Evolutionary conservation across 2,888 invertebrate species (phyloP), one percentile per base, ranked within the genome.

Genomic region (Morpho deidamia): DNA sequence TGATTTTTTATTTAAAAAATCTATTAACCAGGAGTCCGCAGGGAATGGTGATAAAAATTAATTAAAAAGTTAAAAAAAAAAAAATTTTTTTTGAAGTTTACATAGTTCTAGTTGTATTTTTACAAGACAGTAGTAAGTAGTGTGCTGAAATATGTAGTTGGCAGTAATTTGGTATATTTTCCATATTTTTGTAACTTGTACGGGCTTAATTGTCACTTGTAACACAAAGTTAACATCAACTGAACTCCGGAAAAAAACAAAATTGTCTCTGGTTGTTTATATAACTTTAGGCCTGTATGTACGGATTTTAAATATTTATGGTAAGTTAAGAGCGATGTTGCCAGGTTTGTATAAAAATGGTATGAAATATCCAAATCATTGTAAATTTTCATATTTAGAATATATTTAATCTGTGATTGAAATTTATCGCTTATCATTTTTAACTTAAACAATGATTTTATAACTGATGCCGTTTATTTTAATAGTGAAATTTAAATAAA

Each of bases 1-100:
- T 81, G 84, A 69, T 78, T 84, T 88, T 87, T 84, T 77, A 62
- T 32, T 67, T 69, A 83, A 87, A 87, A 88, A 83, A 70, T 81
- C 83, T 72, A 83, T 61, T 70, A 87, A 80, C 81, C 70, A 77
- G 82, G 84, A 54, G 82, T 61, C 14, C 44, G 34, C 12, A 11
- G 48, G 38, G 44, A 41, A 49, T 55, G 59, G 58, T 63, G 59
- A 56, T 60, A 59, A 50, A 58, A 39, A n/a, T n/a, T n/a, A 33
- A 9, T 23, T 44, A 39, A 38, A 51, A n/a, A n/a, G n/a, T n/a
- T 41, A 50, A 10, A 12, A 37, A 40, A 40, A 40, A 39, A 8
- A 39, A 5, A n/a, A 8, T 10, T 39, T 39, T n/a, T n/a, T 11
- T 39, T 39, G 11, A 8, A n/a, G n/a, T n/a, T n/a, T n/a, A n/a